These are phyloP conservation scores for Zeuzera pyrina DNA, from an alignment of 2,888 invertebrate genomes.

Conservation along the genomic window DNA sequence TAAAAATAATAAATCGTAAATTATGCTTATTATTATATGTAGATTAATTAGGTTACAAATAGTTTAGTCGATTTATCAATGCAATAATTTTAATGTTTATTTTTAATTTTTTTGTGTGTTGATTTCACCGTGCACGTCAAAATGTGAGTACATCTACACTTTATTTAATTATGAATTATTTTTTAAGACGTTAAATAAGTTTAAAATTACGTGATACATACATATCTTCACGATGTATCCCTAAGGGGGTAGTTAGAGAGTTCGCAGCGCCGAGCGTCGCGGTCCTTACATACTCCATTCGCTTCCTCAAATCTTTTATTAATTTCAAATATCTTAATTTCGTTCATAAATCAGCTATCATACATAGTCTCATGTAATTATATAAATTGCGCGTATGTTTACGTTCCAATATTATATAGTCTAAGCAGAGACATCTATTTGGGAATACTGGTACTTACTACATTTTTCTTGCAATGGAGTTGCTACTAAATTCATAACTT, in stretches of 20 bases:
- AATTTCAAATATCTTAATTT: neutral
- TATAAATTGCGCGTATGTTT: neutral
- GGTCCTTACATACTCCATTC: too few relatives aligned
- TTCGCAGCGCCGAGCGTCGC: too few relatives aligned
- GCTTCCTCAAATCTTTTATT: too few relatives aligned
- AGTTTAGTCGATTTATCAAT: constrained; percentile 51
- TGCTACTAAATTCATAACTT: too few relatives aligned
- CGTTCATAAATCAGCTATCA: neutral
- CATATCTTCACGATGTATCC: too few relatives aligned
- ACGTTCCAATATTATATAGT: too few relatives aligned
- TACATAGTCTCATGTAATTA: neutral
- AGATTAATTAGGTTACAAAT: constrained; percentile 35
- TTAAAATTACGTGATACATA: too few relatives aligned
- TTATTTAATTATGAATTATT: neutral
- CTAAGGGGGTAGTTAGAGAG: too few relatives aligned
- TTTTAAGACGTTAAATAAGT: neutral
- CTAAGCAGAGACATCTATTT: too few relatives aligned
- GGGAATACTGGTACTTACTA: too few relatives aligned
- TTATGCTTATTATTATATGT: constrained; percentile 20
- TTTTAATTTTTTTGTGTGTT: neutral
- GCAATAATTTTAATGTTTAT: constrained; percentile 30
- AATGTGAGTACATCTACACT: neutral
- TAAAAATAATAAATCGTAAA: too few relatives aligned
- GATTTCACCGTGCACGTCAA: neutral
- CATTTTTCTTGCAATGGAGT: too few relatives aligned